Conservation (phyloP, 1,140 invertebrate species). For the fruit fly (Drosophila melanogaster) region DNA sequence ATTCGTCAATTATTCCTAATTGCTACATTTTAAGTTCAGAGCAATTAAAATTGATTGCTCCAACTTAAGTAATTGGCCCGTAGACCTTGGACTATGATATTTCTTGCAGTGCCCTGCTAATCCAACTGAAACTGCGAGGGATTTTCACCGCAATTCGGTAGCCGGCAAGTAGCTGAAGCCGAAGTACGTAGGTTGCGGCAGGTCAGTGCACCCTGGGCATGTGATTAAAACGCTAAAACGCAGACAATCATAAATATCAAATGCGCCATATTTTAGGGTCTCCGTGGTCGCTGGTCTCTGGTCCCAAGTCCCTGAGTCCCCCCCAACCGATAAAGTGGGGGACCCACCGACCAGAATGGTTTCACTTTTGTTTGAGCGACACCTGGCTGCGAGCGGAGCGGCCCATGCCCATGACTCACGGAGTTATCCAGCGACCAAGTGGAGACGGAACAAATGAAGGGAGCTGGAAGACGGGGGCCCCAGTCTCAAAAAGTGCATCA, state of each 20-base stretch:
- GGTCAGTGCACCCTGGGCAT: constrained; percentile 71
- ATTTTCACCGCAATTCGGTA: constrained; percentile 74
- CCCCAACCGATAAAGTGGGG: constrained; percentile 3
- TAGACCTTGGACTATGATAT: no score
- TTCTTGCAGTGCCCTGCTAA: constrained; percentile 23
- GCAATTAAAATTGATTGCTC: background rate
- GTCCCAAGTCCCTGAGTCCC: background rate
- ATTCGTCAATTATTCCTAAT: no score
- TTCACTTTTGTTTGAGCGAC: constrained; percentile 80
- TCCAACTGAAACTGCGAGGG: constrained; percentile 43
- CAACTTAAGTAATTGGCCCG: background rate
- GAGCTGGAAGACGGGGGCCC: background rate
- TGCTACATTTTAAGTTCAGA: background rate
- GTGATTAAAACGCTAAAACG: constrained; percentile 76
- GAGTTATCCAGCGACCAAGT: constrained; percentile 41
- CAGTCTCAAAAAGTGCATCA: constrained; percentile 71
- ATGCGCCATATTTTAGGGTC: constrained; percentile 79
- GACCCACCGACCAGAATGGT: constrained; percentile 28
- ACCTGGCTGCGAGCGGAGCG: constrained; percentile 56
- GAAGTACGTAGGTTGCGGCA: constrained; percentile 70
- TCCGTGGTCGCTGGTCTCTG: constrained; percentile 16
- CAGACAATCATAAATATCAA: constrained; percentile 80
- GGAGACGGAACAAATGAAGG: background rate
- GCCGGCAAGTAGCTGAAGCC: constrained; percentile 51
- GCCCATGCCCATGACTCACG: constrained; percentile 63